Base-by-base conservation (phyloP, 1,140 invertebrate genomes). In the Calephelis nemesis region DNA sequence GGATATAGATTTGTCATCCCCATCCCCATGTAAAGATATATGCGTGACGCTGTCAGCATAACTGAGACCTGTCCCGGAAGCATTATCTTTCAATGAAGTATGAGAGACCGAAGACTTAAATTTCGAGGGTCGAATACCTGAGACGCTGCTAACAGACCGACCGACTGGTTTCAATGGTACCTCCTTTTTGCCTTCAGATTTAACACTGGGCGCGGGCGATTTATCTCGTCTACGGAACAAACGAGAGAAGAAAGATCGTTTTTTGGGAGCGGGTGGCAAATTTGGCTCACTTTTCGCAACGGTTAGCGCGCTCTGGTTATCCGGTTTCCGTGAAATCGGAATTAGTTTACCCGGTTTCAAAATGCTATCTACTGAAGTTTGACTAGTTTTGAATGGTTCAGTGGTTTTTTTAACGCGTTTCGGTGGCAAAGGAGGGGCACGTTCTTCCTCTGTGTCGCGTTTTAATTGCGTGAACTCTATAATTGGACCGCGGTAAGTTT, bases 401-500 rank as follows among this genome's bases (percentile, higher is more conserved):
- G 82, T 81, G 10, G 93, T 92, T 83, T 96, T 96, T 47, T 95
- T 94, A 39, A 95, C 93, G 45, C 96, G 92, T 80, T 97, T 97
- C 0, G 96, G 96, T 0, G 96, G 96, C 69, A 97, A 76, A 0
- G 96, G 96, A 0, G 96, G 96, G 30, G 96, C 83, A 73, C 94
- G 93, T 68, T 95, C 94, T 63, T 94, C 93, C 11, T 94, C 93
- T 8, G 81, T 87, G 63, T 93, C 84, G 76, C 93, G 80, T 92
- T 95, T 93, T 3, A 92, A 75, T 10, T 82, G 83, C 30, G 83
- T 76, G 68, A 93, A 85, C 78, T 93, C 92, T 49, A 93, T 92
- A n/a, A 92, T 87, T 0, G 93, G 84, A 9, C 88, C 87, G 76
- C 85, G 82, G 74, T 87, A 83, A 49, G 91, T 88, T 52, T 90